These are phyloP conservation scores for Alfaro cultratus DNA, from an alignment of 2,797 vertebrate species.

Conservation along the genomic window DNA sequence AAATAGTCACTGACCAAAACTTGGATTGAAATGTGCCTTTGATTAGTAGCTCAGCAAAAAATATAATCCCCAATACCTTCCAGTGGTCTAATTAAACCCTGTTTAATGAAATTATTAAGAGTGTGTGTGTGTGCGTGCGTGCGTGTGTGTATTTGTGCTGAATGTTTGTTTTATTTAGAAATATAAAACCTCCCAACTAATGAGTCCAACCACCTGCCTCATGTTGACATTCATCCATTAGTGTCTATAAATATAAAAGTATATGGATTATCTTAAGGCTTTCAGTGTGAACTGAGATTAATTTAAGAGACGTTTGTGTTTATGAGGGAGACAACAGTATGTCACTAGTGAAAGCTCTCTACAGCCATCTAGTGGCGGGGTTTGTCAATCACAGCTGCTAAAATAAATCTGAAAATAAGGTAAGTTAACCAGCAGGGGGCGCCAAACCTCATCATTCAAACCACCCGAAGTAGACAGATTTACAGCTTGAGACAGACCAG, in stretches of 20 bases:
- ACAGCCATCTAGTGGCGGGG: conserved; percentile 67
- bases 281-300: conserved; percentile 29
- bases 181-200: background rate
- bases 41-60: conserved; percentile 60
- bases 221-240: background rate
- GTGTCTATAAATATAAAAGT: background rate
- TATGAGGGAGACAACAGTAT: conserved; percentile 25
- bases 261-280: conserved; percentile 18
- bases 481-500: background rate
- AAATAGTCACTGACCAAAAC: conserved; percentile 64
- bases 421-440: conserved; percentile 28
- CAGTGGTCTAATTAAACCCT: conserved; percentile 58
- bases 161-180: conserved; percentile 14
- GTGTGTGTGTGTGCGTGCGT: background rate
- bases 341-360: conserved; percentile 27
- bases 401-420: background rate
- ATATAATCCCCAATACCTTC: conserved; percentile 50
- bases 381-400: conserved; percentile 15
- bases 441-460: conserved; percentile 11
- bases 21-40: conserved; percentile 56
- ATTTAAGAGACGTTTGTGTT: conserved; percentile 37
- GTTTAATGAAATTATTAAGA: conserved; percentile 57
- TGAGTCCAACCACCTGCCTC: conserved; percentile 6
- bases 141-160: background rate
- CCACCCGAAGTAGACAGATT: background rate